These are phyloP conservation scores for Sarcophaga peregrina DNA, from an alignment of 1,140 invertebrate genomes.

Conservation along the genomic window DNA sequence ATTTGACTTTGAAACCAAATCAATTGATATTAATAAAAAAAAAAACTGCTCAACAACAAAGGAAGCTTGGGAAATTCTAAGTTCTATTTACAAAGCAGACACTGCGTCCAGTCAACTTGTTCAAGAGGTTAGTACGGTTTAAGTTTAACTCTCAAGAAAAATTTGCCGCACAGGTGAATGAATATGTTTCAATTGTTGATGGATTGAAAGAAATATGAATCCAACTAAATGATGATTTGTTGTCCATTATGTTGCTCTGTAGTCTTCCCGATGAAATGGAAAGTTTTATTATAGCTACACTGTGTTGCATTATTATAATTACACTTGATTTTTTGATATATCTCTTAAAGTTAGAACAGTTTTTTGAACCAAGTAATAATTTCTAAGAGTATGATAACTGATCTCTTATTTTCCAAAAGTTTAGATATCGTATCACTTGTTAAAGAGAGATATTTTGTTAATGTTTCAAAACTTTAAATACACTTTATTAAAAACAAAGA, in stretches of 20 bases:
- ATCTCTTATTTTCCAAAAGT: no score
- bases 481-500: no score
- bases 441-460: no score
- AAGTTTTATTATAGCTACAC: constrained; percentile 44
- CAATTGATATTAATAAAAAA: constrained; percentile 42
- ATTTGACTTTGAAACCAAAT: constrained; percentile 29
- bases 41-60: constrained; percentile 35
- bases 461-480: no score
- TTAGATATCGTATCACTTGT: no score
- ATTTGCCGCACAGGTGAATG: constrained; percentile 36
- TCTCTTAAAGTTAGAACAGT: no score
- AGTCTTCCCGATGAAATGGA: constrained; percentile 45
- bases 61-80: constrained; percentile 32
- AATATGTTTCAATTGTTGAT: constrained; percentile 37
- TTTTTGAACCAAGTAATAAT: no score
- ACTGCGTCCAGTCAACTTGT: constrained; percentile 38
- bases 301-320: no score
- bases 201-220: constrained; percentile 36
- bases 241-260: constrained; percentile 36
- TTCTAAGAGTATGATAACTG: no score
- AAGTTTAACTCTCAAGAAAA: constrained; percentile 35
- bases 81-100: constrained; percentile 28
- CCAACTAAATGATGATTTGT: constrained; percentile 32
- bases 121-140: constrained; percentile 43
- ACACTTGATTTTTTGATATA: no score